Conservation (phyloP, 2,113 vertebrate species). For the Dipodomys merriami region DNA sequence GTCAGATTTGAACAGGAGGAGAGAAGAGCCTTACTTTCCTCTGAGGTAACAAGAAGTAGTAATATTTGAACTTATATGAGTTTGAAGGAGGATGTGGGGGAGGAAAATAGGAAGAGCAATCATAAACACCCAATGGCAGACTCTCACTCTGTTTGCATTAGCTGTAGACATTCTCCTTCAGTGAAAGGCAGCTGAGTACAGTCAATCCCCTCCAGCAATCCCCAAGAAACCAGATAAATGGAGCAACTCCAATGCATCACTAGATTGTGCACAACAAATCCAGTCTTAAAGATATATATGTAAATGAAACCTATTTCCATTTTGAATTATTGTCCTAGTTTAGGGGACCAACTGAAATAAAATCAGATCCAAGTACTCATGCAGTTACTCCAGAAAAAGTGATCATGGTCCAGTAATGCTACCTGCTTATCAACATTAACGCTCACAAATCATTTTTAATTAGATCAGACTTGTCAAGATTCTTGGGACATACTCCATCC, state of each 20-base stretch:
- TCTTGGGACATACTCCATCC: neutral
- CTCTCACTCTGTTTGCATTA: neutral
- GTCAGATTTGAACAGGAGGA: neutral
- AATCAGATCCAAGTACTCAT: neutral
- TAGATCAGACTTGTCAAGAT: neutral
- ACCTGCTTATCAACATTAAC: neutral
- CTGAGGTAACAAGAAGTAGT: neutral
- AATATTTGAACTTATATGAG: neutral
- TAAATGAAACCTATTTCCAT: neutral
- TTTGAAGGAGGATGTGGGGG: neutral
- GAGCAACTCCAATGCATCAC: neutral
- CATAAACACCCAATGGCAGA: neutral
- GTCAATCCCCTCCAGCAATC: neutral
- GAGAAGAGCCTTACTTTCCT: neutral
- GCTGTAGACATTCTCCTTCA: neutral
- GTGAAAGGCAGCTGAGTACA: neutral
- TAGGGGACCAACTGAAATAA: neutral
- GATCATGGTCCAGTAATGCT: neutral
- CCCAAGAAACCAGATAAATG: neutral
- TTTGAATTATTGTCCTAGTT: neutral
- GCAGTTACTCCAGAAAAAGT: neutral
- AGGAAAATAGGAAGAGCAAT: neutral
- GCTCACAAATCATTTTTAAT: neutral
- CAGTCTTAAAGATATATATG: neutral
- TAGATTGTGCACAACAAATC: neutral